Base-by-base conservation (phyloP, 23 tunicate species). In the Phallusia fumigata region DNA sequence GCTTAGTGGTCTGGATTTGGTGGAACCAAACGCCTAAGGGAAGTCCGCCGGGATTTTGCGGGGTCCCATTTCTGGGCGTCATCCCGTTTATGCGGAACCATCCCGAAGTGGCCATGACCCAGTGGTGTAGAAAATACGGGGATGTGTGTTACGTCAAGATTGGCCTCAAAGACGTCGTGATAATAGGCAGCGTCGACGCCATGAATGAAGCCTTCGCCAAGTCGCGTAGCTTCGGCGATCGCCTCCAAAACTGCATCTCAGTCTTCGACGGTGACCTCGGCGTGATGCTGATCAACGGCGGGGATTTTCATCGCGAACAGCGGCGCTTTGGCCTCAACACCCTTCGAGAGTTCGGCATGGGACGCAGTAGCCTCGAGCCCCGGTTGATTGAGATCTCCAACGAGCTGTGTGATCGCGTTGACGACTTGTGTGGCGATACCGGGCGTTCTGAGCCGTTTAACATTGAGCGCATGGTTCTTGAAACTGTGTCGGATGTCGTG, bases 311-410 rank as follows among this genome's bases (percentile, higher is more conserved):
- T 32, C 86, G 82, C 86, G 95, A 81, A 58, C 96, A 86, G 53
- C 87, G 90, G 30, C 84, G 84, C 6, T 91, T 90, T 75, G 80
- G 80, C 10, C 65, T 85, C 18, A 45, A 65, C 74, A 78, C 89
- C 8, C 52, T 90, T 31, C 86, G 83, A 50, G 80, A 76, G 35
- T 82, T 90, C 35, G 95, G 95, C 35, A 85, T 90, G 89, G 90
- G 90, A 13, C 65, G 82, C 33, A 35, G 80, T 0, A 86, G 83
- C 75, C 36, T 91, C 22, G 96, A 79, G 33, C 83, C 86, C 30
- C 30, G 51, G 35, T 28, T 80, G 73, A 52, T 53, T 22, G 83
- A 52, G 18, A 53, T 32, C 3, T 10, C 83, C 10, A 21, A 45
- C 28, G 33, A 28, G 36, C 18, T 77, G 53, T 77, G 81, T 40